phyloP scores from a whole-genome alignment of 2,797 vertebrate genomes.

The Phalanger gymnotis region DNA sequence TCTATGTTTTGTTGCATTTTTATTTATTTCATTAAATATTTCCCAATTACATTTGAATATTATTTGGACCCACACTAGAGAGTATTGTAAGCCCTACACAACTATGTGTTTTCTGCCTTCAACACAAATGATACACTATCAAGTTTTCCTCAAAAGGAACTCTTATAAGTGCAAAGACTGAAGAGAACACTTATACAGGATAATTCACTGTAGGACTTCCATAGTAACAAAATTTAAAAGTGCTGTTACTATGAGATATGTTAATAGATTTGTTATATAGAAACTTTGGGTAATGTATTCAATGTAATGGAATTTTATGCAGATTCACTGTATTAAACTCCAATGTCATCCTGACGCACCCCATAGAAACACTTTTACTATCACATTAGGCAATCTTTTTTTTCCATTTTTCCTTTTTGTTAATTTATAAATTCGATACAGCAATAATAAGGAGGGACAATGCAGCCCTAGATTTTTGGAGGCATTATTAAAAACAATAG shows the following conservation, averaged over 20 bases:
- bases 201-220: constrained; percentile 26
- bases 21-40: not conserved
- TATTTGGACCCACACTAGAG: not conserved
- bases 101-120: not conserved
- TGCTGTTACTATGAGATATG: not conserved
- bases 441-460: not conserved
- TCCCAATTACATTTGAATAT: not conserved
- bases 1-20: not conserved
- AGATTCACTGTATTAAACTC: not conserved
- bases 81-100: not conserved
- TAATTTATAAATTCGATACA: constrained; percentile 21
- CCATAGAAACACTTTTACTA: not conserved
- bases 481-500: constrained; percentile 34
- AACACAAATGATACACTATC: not conserved
- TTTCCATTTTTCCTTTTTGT: not conserved
- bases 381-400: not conserved
- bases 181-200: constrained; percentile 19
- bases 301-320: constrained; percentile 16
- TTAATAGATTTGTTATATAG: constrained; percentile 32
- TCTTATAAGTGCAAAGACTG: not conserved
- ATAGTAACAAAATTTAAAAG: constrained; percentile 42
- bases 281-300: not conserved
- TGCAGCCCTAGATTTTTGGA: constrained; percentile 20
- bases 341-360: not conserved
- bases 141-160: not conserved